A percentile compares a stretch with the other conserved stretches of the same genome.
Evolutionary conservation across 2,888 invertebrate genomes (phyloP).

Genomic region (Rhingia rostrata): DNA sequence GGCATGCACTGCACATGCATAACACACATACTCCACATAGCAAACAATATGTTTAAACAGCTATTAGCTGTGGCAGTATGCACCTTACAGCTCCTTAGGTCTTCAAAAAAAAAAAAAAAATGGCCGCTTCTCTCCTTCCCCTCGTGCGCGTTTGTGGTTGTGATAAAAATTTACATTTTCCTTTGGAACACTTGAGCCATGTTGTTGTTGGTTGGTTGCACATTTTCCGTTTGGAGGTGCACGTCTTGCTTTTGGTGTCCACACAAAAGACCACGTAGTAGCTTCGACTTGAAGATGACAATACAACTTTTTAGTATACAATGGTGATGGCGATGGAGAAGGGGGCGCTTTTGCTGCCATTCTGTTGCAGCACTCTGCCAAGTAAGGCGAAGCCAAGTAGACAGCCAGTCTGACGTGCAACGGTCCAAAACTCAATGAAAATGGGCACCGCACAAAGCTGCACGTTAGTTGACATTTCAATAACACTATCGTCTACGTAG

Average conservation of each 20-base stretch:
- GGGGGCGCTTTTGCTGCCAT: conserved; percentile 1
- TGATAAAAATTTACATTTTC: conserved; percentile 61
- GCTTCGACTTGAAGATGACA: conserved; percentile 59
- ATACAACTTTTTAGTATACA: conserved; percentile 39
- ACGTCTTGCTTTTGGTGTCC: conserved; percentile 53
- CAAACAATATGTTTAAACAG: conserved; percentile 25
- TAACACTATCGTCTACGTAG: conserved; percentile 37
- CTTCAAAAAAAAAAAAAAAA: neutral
- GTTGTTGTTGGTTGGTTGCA: conserved; percentile 6
- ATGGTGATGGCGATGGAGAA: neutral
- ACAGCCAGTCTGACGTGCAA: conserved; percentile 71
- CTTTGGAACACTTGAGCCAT: conserved; percentile 20
- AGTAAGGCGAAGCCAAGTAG: conserved; percentile 55
- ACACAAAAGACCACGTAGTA: conserved; percentile 45
- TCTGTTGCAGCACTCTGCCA: conserved; percentile 26
- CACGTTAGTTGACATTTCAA: conserved; percentile 54
- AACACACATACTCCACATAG: neutral
- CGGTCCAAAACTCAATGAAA: conserved; percentile 71
- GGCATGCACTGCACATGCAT: conserved; percentile 12
- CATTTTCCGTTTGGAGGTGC: conserved; percentile 22
- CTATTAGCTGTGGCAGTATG: conserved; percentile 34
- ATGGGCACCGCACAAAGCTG: conserved; percentile 55
- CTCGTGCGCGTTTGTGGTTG: neutral
- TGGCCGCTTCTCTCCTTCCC: neutral
- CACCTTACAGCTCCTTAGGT: neutral